These are phyloP conservation scores for Apistogramma diplotaenia DNA, from an alignment of 2,113 vertebrate species.

Conservation along the genomic window DNA sequence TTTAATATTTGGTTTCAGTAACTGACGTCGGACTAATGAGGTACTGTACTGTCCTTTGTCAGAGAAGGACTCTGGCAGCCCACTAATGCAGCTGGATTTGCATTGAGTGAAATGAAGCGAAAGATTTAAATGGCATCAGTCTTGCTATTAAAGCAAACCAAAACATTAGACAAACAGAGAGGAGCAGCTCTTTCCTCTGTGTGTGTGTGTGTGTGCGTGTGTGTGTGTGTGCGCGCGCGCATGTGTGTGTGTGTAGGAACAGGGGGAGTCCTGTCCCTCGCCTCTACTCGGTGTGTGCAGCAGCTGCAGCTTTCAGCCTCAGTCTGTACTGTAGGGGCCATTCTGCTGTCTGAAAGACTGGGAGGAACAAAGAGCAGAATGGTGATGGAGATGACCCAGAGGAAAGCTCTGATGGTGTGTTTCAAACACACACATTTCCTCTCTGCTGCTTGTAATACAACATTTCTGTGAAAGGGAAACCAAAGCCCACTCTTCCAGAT, in stretches of 20 bases:
- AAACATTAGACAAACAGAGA: constrained; percentile 67
- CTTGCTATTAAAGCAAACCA: constrained; percentile 69
- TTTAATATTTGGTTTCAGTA: neutral
- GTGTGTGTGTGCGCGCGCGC: constrained; percentile 1
- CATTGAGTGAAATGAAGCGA: constrained; percentile 62
- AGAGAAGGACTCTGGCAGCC: constrained; percentile 49
- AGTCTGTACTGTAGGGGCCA: constrained; percentile 62
- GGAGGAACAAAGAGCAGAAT: constrained; percentile 49
- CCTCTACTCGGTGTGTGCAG: constrained; percentile 57
- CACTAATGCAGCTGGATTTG: constrained; percentile 73
- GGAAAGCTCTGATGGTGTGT: constrained; percentile 23
- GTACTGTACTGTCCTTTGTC: constrained; percentile 25
- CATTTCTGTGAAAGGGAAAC: constrained; percentile 20
- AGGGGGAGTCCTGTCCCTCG: constrained; percentile 39
- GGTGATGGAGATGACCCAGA: constrained; percentile 43
- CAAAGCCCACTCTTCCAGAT: constrained; percentile 1
- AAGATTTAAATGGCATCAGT: constrained; percentile 75
- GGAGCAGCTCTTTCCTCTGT: constrained; percentile 17
- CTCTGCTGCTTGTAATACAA: neutral
- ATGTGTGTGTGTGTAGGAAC: constrained; percentile 9
- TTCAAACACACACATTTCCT: constrained; percentile 14
- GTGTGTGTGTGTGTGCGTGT: neutral
- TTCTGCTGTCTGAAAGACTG: constrained; percentile 65
- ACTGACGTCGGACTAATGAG: constrained; percentile 11
- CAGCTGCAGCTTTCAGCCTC: constrained; percentile 70